Evolutionary conservation across 1,140 invertebrate species (phyloP), one percentile per base, ranked within the genome.

Genomic region (Drosophila takahashii): DNA sequence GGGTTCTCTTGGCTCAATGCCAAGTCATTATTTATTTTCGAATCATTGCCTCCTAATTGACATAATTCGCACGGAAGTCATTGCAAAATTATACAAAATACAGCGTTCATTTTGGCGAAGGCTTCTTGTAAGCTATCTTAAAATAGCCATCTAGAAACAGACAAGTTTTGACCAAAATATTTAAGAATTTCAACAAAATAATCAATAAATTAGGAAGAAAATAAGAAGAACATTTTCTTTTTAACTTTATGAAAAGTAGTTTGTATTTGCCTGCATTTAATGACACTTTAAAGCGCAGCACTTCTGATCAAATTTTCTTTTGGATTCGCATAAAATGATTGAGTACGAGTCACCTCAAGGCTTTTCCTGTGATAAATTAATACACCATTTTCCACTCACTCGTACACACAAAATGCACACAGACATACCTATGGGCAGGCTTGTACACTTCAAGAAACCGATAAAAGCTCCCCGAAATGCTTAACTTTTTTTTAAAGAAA

Each of bases 311-410:
- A 34, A 34, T 34, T 53, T 39, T 10, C 22, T 26, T 64, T 69
- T 29, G 29, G 67, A 37, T 47, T 22, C 16, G 26, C n/a, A n/a
- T 53, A 15, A 26, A 56, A 70, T 39, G 59, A 66, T 70, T 47
- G 66, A 56, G 41, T 48, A 32, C 39, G 41, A 70, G 26, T 45
- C 66, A 56, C 32, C 66, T 70, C 48, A 69, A 54, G 66, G 64
- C 39, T 54, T 51, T 36, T 54, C 16, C 48, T 45, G 66, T 54
- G 66, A 69, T 69, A 54, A 69, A 69, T 69, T 54, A 44, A 45
- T 54, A 69, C 64, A 69, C 18, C 64, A 69, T 37, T 67, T 70
- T 70, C 32, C 66, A 70, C 48, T 56, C 62, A 65, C 58, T 60
- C 16, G 41, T n/a, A 42, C 36, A 29, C 22, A 18, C 27, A 7